Evolutionary conservation across 2,113 vertebrate species (phyloP), one percentile per base, ranked within the genome.

Genomic region (Dicerorhinus sumatrensis): DNA sequence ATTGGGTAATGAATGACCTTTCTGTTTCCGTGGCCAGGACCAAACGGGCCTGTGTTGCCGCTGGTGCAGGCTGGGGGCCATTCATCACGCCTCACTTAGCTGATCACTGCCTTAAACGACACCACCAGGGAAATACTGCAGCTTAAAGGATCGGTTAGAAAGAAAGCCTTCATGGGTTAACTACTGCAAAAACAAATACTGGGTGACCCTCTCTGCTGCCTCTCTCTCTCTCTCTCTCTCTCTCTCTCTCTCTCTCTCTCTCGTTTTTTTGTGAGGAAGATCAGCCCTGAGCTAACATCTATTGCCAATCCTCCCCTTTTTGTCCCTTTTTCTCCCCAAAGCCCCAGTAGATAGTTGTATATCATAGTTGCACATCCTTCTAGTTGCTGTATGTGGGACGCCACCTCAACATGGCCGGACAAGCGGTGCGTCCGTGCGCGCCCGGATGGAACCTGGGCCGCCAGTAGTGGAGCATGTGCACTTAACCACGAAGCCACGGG

Each of bases 21-120:
- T 99, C 99, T 99, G 98, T 99, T 98, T 98, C 98, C 83, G 62
- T 95, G 98, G 98, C 98, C 97, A 94, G 98, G 98, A 97, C 98
- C 98, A 97, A 96, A 92, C 20, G 77, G 98, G 62, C 98, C 97
- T 97, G 69, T 65, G 97, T 98, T 84, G 87, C 98, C 88, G 91
- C 95, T 84, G 97, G 97, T 96, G 90, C 94, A 97, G 98, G 75
- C 96, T 82, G 80, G 97, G 51, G 93, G 96, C 98, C 98, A 97
- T 99, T 99, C 98, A 98, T 99, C 99, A 99, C 93, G 97, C 98
- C 98, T 99, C 99, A 99, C 98, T 99, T 99, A 98, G 76, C 97
- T 84, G 90, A 97, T 98, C 93, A 39, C 92, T 94, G 95, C 96
- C 96, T 97, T 94, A 95, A 93, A 97, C 51, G 75, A 76, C 58